Conservation (phyloP, 2,888 invertebrate species). For the Metallyticus violacea region DNA sequence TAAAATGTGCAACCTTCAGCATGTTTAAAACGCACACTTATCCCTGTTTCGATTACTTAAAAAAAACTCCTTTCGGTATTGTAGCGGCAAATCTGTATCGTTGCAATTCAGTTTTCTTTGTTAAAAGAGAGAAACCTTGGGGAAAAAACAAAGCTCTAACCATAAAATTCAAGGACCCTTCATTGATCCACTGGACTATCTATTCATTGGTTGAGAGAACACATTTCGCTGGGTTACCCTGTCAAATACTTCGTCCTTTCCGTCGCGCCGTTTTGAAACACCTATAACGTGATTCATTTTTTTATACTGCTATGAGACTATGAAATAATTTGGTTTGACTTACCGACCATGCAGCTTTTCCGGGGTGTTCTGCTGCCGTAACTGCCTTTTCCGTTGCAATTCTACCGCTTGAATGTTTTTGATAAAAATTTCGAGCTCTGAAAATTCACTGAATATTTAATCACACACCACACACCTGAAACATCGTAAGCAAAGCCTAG, state of each 20-base stretch:
- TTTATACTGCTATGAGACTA: no score
- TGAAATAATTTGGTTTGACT: no score
- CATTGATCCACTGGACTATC: neutral
- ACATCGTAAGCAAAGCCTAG: neutral
- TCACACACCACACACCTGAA: neutral
- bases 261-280: neutral
- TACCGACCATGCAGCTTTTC: neutral
- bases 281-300: neutral
- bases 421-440: neutral
- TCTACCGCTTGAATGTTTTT: neutral
- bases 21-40: no score
- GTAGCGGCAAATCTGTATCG: no score
- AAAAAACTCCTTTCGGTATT: neutral
- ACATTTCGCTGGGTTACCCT: neutral
- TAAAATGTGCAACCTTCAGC: no score
- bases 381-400: neutral
- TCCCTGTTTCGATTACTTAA: no score
- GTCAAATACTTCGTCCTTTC: no score
- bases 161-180: neutral
- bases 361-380: neutral
- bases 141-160: neutral
- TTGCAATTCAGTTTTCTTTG: neutral
- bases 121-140: neutral
- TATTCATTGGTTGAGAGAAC: neutral
- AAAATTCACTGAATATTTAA: neutral